Percentiles rank a stretch among this genome's conserved stretches.
phyloP scores from a whole-genome alignment of 2,113 vertebrate species.

The Plecotus auritus region DNA sequence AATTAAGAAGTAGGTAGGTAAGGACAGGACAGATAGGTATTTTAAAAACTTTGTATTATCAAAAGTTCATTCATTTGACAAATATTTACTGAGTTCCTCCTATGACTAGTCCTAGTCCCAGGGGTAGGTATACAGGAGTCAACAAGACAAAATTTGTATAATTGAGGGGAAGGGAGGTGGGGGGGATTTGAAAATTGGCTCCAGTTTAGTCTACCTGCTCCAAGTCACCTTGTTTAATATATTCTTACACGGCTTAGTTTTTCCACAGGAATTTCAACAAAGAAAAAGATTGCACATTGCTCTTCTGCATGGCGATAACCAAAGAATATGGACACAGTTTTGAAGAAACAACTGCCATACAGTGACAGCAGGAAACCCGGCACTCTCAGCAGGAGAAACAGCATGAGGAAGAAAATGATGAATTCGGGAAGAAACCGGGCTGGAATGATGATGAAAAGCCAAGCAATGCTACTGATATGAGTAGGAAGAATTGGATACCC shows the following conservation, averaged over 20 bases:
- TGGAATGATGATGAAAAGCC: neutral
- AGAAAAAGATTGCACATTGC: neutral
- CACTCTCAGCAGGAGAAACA: neutral
- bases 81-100: neutral
- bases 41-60: neutral
- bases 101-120: neutral
- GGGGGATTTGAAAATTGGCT: neutral
- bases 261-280: neutral
- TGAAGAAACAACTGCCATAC: neutral
- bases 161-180: neutral
- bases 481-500: neutral
- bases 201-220: neutral
- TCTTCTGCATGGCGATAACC: neutral
- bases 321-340: neutral
- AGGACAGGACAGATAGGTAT: neutral
- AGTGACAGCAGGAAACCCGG: neutral
- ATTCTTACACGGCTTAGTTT: neutral
- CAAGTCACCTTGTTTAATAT: neutral
- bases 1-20: neutral
- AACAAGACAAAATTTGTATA: neutral
- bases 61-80: neutral
- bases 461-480: neutral
- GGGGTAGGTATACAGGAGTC: neutral
- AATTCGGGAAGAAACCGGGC: neutral
- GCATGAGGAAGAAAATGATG: neutral